These are phyloP conservation scores for Campylomormyrus tamandua DNA, from an alignment of 2,113 vertebrate genomes.

Conservation along the genomic window DNA sequence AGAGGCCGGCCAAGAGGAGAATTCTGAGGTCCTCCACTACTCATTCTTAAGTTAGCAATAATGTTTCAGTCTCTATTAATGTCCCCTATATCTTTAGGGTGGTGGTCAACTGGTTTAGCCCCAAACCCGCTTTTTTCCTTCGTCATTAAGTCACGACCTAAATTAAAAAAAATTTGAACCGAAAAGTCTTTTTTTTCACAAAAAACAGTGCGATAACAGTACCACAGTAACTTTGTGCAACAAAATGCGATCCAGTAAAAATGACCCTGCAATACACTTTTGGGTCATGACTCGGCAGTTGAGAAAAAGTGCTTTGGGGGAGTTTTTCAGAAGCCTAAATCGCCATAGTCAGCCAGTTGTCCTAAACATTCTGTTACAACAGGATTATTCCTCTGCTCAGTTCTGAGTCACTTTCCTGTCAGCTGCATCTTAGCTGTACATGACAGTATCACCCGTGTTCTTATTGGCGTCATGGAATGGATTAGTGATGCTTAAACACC, in stretches of 20 bases:
- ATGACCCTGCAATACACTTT: not conserved
- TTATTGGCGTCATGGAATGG: not conserved
- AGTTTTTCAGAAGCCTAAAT: not conserved
- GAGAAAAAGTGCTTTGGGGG: not conserved
- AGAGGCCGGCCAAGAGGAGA: conserved; percentile 60
- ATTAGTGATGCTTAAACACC: not conserved
- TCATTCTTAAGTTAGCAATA: not conserved
- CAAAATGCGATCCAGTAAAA: not conserved
- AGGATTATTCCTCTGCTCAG: not conserved
- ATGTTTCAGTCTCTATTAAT: not conserved
- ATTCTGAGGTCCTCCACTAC: conserved; percentile 54
- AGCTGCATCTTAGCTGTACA: not conserved
- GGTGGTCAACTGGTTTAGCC: not conserved
- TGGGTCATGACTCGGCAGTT: not conserved
- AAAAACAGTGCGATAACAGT: not conserved
- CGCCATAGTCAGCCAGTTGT: not conserved
- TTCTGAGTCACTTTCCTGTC: not conserved
- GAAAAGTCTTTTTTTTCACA: not conserved
- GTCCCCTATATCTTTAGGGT: not conserved
- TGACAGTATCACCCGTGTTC: not conserved
- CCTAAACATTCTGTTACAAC: not conserved
- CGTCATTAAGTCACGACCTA: not conserved
- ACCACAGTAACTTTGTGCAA: not conserved
- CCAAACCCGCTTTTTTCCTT: not conserved
- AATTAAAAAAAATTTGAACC: not conserved